Percentiles rank a stretch among this genome's conserved stretches.
Conservation (phyloP, 2,888 invertebrate genomes). For the Eutolmus rufibarbis region DNA sequence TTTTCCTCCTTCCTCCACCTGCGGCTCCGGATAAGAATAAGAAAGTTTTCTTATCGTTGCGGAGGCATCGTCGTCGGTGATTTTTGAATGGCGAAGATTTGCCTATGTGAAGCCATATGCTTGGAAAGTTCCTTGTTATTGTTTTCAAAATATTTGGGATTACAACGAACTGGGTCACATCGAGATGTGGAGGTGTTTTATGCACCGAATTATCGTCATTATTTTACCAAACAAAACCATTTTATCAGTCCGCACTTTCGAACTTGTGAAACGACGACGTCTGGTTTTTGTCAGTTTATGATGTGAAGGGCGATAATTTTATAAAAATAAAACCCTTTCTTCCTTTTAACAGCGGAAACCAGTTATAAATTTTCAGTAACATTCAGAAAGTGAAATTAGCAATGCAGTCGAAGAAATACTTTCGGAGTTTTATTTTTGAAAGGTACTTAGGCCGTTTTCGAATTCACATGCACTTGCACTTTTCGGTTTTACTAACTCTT, state of each 20-base stretch:
- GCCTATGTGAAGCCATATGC: neutral
- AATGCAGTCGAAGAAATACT: neutral
- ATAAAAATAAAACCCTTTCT: neutral
- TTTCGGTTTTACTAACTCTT: no score
- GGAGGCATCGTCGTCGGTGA: neutral
- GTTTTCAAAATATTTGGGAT: neutral
- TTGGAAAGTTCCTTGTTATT: conserved; percentile 1
- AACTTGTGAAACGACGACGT: neutral
- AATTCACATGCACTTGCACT: no score
- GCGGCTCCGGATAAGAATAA: neutral
- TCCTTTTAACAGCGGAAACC: neutral
- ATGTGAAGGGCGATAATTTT: neutral
- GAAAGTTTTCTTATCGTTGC: conserved; percentile 4
- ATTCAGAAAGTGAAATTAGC: neutral
- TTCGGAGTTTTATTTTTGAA: neutral
- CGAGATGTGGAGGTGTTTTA: neutral
- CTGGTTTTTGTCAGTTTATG: neutral
- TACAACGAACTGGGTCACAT: conserved; percentile 9
- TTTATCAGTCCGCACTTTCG: neutral
- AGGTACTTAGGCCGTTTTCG: no score
- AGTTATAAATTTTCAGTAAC: neutral
- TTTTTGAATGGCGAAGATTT: neutral
- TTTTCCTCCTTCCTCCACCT: neutral
- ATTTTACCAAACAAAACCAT: neutral
- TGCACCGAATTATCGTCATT: neutral